Evolutionary conservation across 1,140 invertebrate species (phyloP), one percentile per base, ranked within the genome.

Genomic region (Pomacea maculata): DNA sequence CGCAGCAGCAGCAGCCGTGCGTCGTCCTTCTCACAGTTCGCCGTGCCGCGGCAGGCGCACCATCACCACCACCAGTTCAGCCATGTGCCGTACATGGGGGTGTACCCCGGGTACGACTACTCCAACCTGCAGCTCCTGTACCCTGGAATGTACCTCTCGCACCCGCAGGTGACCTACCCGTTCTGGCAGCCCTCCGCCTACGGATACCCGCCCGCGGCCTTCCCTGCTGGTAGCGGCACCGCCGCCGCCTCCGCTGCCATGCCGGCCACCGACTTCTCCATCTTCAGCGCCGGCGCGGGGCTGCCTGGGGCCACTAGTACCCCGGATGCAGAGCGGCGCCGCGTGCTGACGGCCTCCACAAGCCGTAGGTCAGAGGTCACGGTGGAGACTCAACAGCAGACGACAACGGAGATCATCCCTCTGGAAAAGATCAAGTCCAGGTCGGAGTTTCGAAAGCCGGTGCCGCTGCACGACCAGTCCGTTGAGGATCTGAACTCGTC

Each of bases 1-100:
- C 77, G 77, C 45, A 78, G 77, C 63, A 78, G 77, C 77, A 78
- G 77, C 77, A 78, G 77, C 67, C 77, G 77, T 1, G 57, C 57
- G 11, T 78, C 77, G 0, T 78, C 77, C 10, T 54, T 78, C 19
- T 64, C 63, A 14, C 67, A 55, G 77, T 71, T 78, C 6, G 77
- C 64, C 45, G n/a, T 5, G n/a, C 61, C 17, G 9, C 29, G 75
- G 17, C 52, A 25, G 15, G 29, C 52, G 21, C 17, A 25, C 10
- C 8, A 11, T 19, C 25, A 78, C 34, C 34, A 45, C 54, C 25
- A 54, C 34, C 77, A 78, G 65, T 78, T 70, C 77, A 25, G 17
- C 25, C 77, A 78, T 1, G 25, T 29, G 11, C 65, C 65, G 8
- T 78, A 71, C 77, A 19, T 67, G 65, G 65, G 52, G n/a, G 10